Base-by-base conservation (phyloP, 2,888 invertebrate genomes). In the Gryllus longicercus region DNA sequence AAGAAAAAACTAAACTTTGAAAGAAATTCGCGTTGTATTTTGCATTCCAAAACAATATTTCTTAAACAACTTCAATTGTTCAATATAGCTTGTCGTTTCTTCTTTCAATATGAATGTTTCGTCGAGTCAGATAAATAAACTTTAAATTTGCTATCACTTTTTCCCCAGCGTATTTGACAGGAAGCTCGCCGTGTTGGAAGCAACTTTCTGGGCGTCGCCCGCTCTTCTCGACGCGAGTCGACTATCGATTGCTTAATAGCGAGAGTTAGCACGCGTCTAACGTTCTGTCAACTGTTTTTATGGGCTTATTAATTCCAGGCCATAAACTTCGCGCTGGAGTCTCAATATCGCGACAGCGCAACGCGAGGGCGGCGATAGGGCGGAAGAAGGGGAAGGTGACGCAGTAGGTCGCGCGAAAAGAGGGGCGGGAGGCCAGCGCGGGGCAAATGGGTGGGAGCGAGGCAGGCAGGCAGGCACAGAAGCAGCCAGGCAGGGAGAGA, bases 221-320 rank as follows among this genome's bases (percentile, higher is more conserved):
- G 63, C 16, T 63, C 63, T 14, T n/a, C n/a, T 63, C 63, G 63
- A 14, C n/a, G 63, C 63, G 63, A 11, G 63, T 18, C 63, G 63
- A 63, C 63, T 63, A 63, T 63, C 63, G 63, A 63, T 63, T 63
- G 63, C 63, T n/a, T 63, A 63, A 63, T 63, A 63, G 63, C 63
- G 63, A 63, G 63, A 63, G 63, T 63, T 63, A 63, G 63, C 63
- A 63, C n/a, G 63, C 63, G 63, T 63, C 63, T 63, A 63, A 63
- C 63, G 63, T 63, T 63, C 63, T 63, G 63, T 63, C 63, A 63
- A 63, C 63, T 63, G 63, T 63, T 63, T 63, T 63, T 63, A 63
- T 63, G 63, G n/a, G 63, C 63, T 63, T 63, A 63, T 63, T 63
- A 63, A 63, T 63, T 63, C 63, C 63, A 63, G n/a, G 63, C n/a